Evolutionary conservation across 2,113 vertebrate species (phyloP).

Genomic region (Heptranchias perlo): DNA sequence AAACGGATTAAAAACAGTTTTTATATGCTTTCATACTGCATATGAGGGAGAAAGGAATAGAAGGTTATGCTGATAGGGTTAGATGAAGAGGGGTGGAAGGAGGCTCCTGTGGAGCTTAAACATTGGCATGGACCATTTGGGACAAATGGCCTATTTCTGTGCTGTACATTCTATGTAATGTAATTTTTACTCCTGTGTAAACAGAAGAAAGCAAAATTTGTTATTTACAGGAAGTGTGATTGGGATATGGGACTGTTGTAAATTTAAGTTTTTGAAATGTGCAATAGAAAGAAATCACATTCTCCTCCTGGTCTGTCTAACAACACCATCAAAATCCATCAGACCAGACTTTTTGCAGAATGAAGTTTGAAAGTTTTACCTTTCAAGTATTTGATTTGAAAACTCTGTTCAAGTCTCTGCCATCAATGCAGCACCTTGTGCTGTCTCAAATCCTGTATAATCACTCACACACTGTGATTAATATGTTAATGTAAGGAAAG

Average conservation of each 20-base stretch:
- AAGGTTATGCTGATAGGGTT: no score
- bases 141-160: no score
- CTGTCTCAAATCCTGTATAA: neutral
- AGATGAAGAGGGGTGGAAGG: no score
- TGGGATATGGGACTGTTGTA: neutral
- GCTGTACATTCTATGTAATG: no score
- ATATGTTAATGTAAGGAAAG: neutral
- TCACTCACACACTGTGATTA: neutral
- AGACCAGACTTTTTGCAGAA: neutral
- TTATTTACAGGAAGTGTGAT: neutral
- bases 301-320: neutral
- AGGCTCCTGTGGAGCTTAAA: no score
- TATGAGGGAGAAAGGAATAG: no score
- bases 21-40: neutral
- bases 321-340: no score
- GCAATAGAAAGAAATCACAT: neutral
- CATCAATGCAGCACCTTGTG: neutral
- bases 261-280: neutral
- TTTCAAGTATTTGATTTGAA: neutral
- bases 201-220: neutral
- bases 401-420: neutral
- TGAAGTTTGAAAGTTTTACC: neutral
- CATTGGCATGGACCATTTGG: no score
- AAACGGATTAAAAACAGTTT: neutral
- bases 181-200: neutral